Conservation (phyloP, 2,888 invertebrate genomes). For the Anorthoa munda region DNA sequence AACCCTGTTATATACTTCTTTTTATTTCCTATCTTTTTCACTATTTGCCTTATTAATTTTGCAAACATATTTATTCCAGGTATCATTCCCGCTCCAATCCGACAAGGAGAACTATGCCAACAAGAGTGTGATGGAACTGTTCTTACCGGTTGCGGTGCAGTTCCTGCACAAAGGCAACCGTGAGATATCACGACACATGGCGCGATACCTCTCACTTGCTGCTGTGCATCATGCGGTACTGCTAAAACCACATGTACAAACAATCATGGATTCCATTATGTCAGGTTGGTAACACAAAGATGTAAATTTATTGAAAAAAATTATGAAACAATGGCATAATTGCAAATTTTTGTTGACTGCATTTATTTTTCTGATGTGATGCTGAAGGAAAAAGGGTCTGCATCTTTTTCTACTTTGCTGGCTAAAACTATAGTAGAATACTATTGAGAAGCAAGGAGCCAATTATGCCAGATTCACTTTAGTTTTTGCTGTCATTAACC, state of each 20-base stretch:
- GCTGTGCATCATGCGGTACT: constrained; percentile 97
- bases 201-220: constrained; percentile 97
- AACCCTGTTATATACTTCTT: neutral
- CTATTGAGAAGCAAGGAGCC: no score
- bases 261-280: constrained; percentile 97
- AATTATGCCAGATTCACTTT: no score
- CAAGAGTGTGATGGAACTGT: constrained; percentile 94
- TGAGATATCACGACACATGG: constrained; percentile 97
- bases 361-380: no score
- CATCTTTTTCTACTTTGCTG: no score
- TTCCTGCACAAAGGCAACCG: constrained; percentile 97
- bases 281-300: constrained; percentile 90
- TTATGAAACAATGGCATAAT: no score
- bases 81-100: constrained; percentile 86
- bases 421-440: no score
- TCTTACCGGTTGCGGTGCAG: constrained; percentile 97
- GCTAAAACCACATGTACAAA: constrained; percentile 96
- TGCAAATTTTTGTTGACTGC: no score
- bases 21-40: neutral
- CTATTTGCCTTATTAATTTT: neutral
- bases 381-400: no score
- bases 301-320: no score
- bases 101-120: constrained; percentile 91
- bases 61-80: constrained; percentile 70
- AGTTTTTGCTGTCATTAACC: no score